These are phyloP conservation scores for Listronotus bonariensis DNA, from an alignment of 1,140 invertebrate species.

Conservation along the genomic window DNA sequence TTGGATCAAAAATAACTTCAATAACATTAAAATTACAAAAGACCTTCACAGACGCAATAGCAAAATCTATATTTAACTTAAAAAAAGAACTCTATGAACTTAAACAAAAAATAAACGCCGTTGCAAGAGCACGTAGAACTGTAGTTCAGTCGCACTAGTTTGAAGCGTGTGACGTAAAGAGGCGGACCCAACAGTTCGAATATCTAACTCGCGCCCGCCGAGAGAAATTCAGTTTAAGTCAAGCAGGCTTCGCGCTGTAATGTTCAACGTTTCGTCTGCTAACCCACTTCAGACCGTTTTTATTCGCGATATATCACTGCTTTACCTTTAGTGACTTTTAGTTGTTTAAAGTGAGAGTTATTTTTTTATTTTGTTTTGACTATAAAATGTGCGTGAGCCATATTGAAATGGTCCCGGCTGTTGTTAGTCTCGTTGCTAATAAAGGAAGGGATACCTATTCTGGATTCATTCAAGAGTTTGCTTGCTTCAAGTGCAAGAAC, in stretches of 20 bases:
- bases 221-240: constrained; percentile 14
- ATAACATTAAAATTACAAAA: no score
- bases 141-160: constrained; percentile 20
- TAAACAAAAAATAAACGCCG: no score
- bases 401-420: constrained; percentile 52
- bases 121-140: background rate
- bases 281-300: constrained; percentile 11
- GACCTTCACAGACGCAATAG: no score
- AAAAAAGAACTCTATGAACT: no score
- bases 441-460: constrained; percentile 53
- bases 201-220: constrained; percentile 16
- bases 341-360: constrained; percentile 4
- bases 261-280: constrained; percentile 1
- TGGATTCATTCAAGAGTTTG: constrained; percentile 53
- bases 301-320: background rate
- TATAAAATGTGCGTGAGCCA: constrained; percentile 52
- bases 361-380: background rate
- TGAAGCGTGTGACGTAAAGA: constrained; percentile 13
- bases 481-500: constrained; percentile 50
- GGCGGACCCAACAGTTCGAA: constrained; percentile 16
- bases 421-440: constrained; percentile 52
- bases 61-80: no score
- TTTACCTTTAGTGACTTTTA: background rate
- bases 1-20: no score
- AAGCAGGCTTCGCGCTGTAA: constrained; percentile 5